Base-by-base conservation (phyloP, 1,140 invertebrate genomes). In the Acromyrmex heyeri region DNA sequence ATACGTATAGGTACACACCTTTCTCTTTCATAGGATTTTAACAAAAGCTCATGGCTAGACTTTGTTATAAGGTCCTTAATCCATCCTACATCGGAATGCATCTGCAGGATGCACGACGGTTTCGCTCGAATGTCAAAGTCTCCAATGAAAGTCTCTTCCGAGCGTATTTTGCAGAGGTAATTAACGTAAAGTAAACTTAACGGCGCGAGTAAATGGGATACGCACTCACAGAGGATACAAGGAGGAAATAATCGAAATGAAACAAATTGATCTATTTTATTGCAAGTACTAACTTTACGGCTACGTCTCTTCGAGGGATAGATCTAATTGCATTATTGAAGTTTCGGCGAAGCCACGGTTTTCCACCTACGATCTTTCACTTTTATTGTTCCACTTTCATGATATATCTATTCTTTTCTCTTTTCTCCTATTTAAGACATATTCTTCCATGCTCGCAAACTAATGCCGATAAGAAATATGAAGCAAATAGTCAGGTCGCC, bases 161-260 rank as follows among this genome's bases (percentile, higher is more conserved):
- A 61, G 24, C 18, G n/a, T 24, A 27, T n/a, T 78, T 3, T 62
- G 30, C 18, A 38, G 53, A 53, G 14, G 57, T 30, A 70, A 86
- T 86, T 61, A 79, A 86, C 76, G 65, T 79, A 86, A 81, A 86
- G 44, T 50, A 21, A 81, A 21, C 50, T 86, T 81, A 86, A 86
- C 34, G 65, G 44, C 30, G 38, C 50, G 21, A 61, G 12, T 86
- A 81, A 86, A 48, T 55, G 53, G 24, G 55, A 59, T 61, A 67
- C 59, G 48, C 30, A 12, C 24, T 21, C 67, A 72, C 30, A 24
- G 24, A 44, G 12, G 10, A 18, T 30, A 30, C 18, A 30, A 12
- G 7, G 7, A 14, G 16, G 21, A 16, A 61, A 50, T 16, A 34
- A 16, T 18, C 24, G 48, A 27, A 61, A 82, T 67, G 6, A 21